These are phyloP conservation scores for Tetragonula clypearis DNA, from an alignment of 1,140 invertebrate species.

Conservation along the genomic window DNA sequence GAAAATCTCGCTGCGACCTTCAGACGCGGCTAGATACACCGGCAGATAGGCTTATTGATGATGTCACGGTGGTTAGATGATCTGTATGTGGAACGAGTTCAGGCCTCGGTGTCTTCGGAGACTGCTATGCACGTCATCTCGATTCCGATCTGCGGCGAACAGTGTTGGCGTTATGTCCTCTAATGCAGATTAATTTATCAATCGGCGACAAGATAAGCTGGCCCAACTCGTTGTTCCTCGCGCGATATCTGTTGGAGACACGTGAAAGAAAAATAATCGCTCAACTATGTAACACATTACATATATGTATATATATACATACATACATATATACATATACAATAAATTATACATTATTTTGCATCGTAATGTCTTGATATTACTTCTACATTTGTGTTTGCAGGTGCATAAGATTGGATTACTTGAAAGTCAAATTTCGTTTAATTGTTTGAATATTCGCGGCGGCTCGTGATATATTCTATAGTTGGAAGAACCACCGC, in stretches of 20 bases:
- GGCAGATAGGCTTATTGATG: constrained; percentile 60
- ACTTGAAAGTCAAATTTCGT: neutral
- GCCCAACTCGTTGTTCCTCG: constrained; percentile 30
- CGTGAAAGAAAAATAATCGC: constrained; percentile 23
- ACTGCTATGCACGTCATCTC: constrained; percentile 27
- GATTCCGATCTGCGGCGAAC: constrained; percentile 31
- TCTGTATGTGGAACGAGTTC: constrained; percentile 26
- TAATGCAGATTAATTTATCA: constrained; percentile 70
- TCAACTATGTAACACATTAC: neutral
- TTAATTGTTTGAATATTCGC: constrained; percentile 22
- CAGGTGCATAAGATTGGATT: neutral
- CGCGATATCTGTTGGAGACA: constrained; percentile 29
- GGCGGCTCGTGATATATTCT: neutral
- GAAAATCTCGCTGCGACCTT: neutral
- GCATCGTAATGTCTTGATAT: neutral
- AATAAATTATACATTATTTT: neutral
- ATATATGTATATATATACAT: too few relatives aligned
- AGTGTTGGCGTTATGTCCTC: constrained; percentile 55
- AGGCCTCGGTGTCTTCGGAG: constrained; percentile 17
- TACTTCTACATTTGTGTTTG: neutral
- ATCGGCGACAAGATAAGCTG: constrained; percentile 44
- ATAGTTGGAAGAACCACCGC: constrained; percentile 6
- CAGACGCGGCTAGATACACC: constrained; percentile 50
- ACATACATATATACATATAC: too few relatives aligned
- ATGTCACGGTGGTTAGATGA: constrained; percentile 45